Base-by-base conservation (phyloP, 1,140 invertebrate genomes). In the Panonychus citri region DNA sequence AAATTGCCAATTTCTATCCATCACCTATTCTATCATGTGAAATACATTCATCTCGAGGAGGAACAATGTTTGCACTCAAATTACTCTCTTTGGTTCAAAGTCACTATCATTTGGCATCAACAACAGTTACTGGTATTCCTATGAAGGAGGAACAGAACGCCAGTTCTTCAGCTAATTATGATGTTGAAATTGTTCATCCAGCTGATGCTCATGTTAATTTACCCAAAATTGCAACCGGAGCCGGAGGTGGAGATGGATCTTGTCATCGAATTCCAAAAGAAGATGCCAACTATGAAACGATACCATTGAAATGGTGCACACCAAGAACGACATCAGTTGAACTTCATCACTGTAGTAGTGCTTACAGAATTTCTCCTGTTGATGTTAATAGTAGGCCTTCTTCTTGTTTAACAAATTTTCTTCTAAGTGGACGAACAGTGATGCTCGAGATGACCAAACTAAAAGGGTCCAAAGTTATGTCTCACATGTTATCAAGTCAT, bases 131-230 rank as follows among this genome's bases (percentile, higher is more conserved):
- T 26, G 90, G 89, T 28, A 97, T 97, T 64, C 91, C 90, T 4
- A 97, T 97, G 91, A 97, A 97, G 70, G 91, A 97, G 72, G 91
- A 97, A 71, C 90, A 95, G 73, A 96, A 95, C 71, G 88, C 91
- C 1, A 89, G 83, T 69, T 93, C 88, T 0, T 95, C 89, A 51
- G 87, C 89, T 1, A 96, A 96, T 72, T 97, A 97, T 67, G 90
- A 97, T 68, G 91, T 97, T 0, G 89, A 95, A 69, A 82, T 97
- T 46, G 81, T 91, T 61, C 90, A 97, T 68, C 78, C 83, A 0
- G 77, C 78, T 2, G 76, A 78, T 17, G 85, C 87, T 0, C 89
- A 94, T 68, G 75, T 78, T 0, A 78, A 83, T 0, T 76, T 90
- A 28, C n/a, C 21, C 8, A 46, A 24, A 46, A 70, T 85, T 43